These are phyloP conservation scores for Dipodomys spectabilis DNA, from an alignment of 2,113 vertebrate genomes.

Conservation along the genomic window DNA sequence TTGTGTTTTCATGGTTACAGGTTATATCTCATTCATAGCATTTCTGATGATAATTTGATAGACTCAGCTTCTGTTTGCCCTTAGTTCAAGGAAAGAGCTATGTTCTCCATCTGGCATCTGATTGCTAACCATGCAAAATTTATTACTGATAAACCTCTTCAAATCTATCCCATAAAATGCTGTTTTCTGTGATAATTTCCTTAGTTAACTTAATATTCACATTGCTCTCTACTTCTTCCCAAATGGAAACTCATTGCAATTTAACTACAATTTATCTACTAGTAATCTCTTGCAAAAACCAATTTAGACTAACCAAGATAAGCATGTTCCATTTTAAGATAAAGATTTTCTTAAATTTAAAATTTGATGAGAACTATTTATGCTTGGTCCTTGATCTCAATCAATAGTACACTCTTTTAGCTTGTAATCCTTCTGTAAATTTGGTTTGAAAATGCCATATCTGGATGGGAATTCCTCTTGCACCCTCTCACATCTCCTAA, in stretches of 20 bases:
- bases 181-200: constrained; percentile 29
- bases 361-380: not conserved
- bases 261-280: constrained; percentile 4
- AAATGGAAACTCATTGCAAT: constrained; percentile 26
- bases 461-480: not conserved
- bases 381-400: not conserved
- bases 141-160: constrained; percentile 43
- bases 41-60: constrained; percentile 53
- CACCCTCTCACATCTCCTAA: rapidly evolving
- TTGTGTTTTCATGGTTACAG: constrained; percentile 21
- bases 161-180: not conserved
- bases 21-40: not conserved
- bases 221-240: not conserved
- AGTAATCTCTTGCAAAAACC: not conserved
- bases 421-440: not conserved
- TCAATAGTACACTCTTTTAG: constrained; percentile 14
- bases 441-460: not conserved
- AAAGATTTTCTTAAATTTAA: not conserved
- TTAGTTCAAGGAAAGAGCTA: constrained; percentile 52
- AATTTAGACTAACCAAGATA: constrained; percentile 12
- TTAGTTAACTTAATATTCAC: constrained; percentile 31
- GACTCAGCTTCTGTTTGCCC: constrained; percentile 3
- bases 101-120: constrained; percentile 31
- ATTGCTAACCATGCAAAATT: constrained; percentile 41
- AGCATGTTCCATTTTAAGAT: not conserved